Evolutionary conservation across 2,797 vertebrate species (phyloP), one percentile per base, ranked within the genome.

Genomic region (Cryptoprocta ferox): DNA sequence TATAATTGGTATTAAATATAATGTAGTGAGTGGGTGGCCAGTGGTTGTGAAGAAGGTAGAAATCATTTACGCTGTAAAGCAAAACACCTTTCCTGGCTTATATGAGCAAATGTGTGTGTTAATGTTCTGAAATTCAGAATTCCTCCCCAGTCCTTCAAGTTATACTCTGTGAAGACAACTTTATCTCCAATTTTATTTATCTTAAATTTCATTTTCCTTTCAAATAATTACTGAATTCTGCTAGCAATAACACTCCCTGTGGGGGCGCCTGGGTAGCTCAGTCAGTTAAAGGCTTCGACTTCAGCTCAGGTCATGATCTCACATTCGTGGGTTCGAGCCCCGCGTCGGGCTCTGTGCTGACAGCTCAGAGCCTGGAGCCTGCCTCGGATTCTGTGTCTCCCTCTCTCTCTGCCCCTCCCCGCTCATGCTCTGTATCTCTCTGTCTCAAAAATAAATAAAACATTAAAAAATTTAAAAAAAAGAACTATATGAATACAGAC

Each of bases 41-140:
- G 35, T 61, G 37, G 21, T 88, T 83, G 18, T 92, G 61, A 88
- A 30, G 53, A 78, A 93, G 30, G 65, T 35, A 50, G 19, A 96
- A 66, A 84, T 88, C 53, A 59, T 81, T 93, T 91, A 81, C 89
- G 89, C 4, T 80, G 87, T 48, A 83, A 66, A 90, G 19, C 75
- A 88, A 92, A 50, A 30, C 9, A 37, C 83, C 13, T 85, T 95
- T 93, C 42, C 28, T 83, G 48, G 61, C 42, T 94, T 95, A 68
- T 87, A 61, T 68, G n/a, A 92, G 37, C 66, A 96, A 71, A n/a
- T 65, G 5, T 63, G 50, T 76, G 94, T 95, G 66, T 76, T 87
- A 94, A 78, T 73, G 28, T 65, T 95, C 45, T 82, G 50, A 95
- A 95, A 89, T 89, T 89, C 32, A 81, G n/a, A 91, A 86, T 84